Base-by-base conservation (phyloP, 1,140 invertebrate genomes). In the Branchinecta lindahli region DNA sequence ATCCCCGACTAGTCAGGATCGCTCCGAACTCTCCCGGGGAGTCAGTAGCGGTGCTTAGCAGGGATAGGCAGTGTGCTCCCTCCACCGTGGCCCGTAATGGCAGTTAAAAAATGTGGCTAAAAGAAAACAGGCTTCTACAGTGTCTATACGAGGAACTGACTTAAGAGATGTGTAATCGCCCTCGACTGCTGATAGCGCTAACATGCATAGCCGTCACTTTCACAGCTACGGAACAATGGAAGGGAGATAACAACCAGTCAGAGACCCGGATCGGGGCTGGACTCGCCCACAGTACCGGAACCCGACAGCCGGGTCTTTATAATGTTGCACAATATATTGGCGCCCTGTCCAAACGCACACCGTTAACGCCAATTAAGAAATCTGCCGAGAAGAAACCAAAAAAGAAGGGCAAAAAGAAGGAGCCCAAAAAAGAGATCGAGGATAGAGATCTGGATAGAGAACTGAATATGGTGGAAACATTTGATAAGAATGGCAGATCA, bases 81-180 rank as follows among this genome's bases (percentile, higher is more conserved):
- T 12, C 12, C 52, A 61, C 52, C 52, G 52, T 12, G 12, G 52
- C 52, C 52, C 52, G 52, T 61, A 61, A 61, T 61, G 52, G 52
- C 52, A 61, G 52, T 61, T 12, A 61, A 61, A 61, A 61, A 61
- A 61, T 61, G 52, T 61, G 52, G 52, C 52, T 61, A 61, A 61
- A 15, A 61, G 12, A 15, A 12, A 61, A 61, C 52, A 61, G 52
- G 52, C 18, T 12, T 20, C 52, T 15, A 61, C 18, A 15, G 12
- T 61, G 52, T 61, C 52, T 61, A 61, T 61, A 61, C 52, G 52
- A 20, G 18, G 52, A 61, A 15, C 52, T 61, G 52, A 61, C 52
- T 61, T 61, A 61, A 33, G 52, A 61, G 18, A 61, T 61, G 52
- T 61, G 52, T 20, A 61, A 20, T 61, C 52, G 18, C 52, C 52